Base-by-base conservation (phyloP, 2,113 vertebrate species). In the Campylorhamphus procurvoides region DNA sequence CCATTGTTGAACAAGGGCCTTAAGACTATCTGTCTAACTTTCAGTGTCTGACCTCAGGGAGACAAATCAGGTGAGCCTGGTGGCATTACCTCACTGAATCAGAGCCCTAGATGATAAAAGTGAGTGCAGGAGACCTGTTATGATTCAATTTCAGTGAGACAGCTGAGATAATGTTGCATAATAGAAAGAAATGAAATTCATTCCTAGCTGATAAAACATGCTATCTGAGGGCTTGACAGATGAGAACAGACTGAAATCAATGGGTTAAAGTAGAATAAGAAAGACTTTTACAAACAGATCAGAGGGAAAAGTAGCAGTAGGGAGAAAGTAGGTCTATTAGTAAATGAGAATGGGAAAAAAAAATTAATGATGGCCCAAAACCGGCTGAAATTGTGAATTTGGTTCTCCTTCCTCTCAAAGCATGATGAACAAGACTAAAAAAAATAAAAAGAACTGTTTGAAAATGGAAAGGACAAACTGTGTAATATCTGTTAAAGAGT, bases 181-280 rank as follows among this genome's bases (percentile, higher is more conserved):
- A 93, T 85, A 96, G 58, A 91, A 96, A 94, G 84, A 96, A 95
- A 93, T 1, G 10, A 87, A 75, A 87, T 94, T 33, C 95, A 95
- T 95, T 93, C 63, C 78, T 88, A 63, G 59, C 78, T 79, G 72
- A 93, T 96, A 95, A 95, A 94, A 80, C 46, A 52, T 78, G 49
- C 66, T 68, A 64, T 90, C 86, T 78, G 66, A 92, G 60, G 93
- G 71, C 42, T 88, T 76, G 63, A 40, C 63, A 87, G 73, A 78
- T 96, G 89, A 95, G 93, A 84, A 76, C 42, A 91, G 87, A 91
- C 77, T 44, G 74, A 85, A 96, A 96, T 96, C 83, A 81, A 93
- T 74, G 92, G 94, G 90, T 94, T 95, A 94, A 97, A 84, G 75
- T 9, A 85, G 72, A 88, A 91, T 86, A 83, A 92, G 64, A 79